Percentiles rank a stretch among this genome's conserved stretches.
Evolutionary conservation across 2,113 vertebrate genomes (phyloP).

Genomic region (Epinephelus fuscoguttatus): DNA sequence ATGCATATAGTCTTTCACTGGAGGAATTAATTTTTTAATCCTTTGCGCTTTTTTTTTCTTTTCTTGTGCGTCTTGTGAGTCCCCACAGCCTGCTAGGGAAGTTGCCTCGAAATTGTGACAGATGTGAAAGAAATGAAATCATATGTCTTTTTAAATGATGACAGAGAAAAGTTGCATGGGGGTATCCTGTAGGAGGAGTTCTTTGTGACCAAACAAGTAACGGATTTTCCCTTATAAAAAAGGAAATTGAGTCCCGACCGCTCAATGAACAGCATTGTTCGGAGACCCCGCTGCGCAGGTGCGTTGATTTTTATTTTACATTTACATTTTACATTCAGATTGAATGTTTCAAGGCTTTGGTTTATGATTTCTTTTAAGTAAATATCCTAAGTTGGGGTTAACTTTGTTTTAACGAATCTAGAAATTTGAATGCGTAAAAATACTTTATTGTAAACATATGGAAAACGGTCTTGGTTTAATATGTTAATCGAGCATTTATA

Average conservation of each 20-base stretch:
- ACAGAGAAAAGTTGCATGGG: slow-evolving; percentile 61
- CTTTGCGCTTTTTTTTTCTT: slow-evolving; percentile 2
- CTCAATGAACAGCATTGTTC: slow-evolving; percentile 57
- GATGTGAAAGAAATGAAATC: slow-evolving; percentile 47
- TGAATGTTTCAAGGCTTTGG: not conserved
- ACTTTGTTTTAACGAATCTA: not conserved
- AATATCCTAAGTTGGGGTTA: not conserved
- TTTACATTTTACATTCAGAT: not conserved
- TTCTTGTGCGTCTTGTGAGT: slow-evolving; percentile 17
- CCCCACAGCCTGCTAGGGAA: slow-evolving; percentile 9
- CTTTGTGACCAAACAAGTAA: slow-evolving; percentile 74
- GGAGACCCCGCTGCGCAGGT: slow-evolving; percentile 69
- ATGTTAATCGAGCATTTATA: not conserved
- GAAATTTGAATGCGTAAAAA: not conserved
- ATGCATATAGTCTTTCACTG: slow-evolving; percentile 8
- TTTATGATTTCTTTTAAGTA: not conserved
- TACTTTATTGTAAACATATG: not conserved
- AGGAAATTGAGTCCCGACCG: slow-evolving; percentile 67
- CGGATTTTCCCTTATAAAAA: slow-evolving; percentile 80
- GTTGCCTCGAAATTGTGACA: slow-evolving; percentile 27
- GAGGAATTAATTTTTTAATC: slow-evolving; percentile 22
- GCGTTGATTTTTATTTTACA: slow-evolving; percentile 42
- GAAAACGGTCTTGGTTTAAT: not conserved
- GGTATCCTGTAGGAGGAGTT: slow-evolving; percentile 77
- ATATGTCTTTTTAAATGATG: slow-evolving; percentile 62